These are phyloP conservation scores for Triplophysa rosa DNA, from an alignment of 2,113 vertebrate genomes.

Conservation along the genomic window DNA sequence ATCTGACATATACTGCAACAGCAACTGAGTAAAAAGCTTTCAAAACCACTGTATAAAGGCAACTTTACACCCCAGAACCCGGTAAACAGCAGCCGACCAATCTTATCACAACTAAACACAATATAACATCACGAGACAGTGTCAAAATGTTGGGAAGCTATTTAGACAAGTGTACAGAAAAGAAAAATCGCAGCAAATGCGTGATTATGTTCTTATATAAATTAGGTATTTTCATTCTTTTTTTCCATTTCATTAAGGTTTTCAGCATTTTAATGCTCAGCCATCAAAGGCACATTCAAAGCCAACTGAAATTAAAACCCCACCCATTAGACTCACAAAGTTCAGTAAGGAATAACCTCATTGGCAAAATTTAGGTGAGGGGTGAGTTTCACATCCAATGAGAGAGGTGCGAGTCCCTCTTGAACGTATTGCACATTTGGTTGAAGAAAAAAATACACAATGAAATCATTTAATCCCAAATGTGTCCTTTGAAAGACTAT, in stretches of 20 bases:
- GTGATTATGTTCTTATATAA: not conserved
- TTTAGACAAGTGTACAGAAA: not conserved
- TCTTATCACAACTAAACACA: not conserved
- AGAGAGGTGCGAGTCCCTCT: not conserved
- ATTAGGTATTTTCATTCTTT: not conserved
- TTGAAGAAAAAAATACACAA: not conserved
- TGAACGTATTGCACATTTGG: conserved; percentile 23
- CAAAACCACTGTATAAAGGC: conserved; percentile 29
- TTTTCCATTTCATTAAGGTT: not conserved
- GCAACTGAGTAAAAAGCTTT: conserved; percentile 11
- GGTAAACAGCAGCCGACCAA: conserved; percentile 47
- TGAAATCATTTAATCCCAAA: not conserved
- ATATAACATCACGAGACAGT: not conserved
- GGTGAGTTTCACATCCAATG: not conserved
- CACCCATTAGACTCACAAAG: not conserved
- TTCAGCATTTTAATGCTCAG: not conserved
- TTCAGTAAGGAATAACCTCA: not conserved
- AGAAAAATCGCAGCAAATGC: not conserved
- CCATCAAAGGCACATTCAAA: not conserved
- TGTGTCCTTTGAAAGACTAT: not conserved
- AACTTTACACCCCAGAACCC: conserved; percentile 24
- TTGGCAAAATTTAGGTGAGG: not conserved
- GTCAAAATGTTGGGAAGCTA: not conserved
- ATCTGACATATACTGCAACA: conserved; percentile 18
- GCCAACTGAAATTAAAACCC: not conserved